Base-by-base conservation (phyloP, 2,797 vertebrate species). In the Thalassophryne amazonica region DNA sequence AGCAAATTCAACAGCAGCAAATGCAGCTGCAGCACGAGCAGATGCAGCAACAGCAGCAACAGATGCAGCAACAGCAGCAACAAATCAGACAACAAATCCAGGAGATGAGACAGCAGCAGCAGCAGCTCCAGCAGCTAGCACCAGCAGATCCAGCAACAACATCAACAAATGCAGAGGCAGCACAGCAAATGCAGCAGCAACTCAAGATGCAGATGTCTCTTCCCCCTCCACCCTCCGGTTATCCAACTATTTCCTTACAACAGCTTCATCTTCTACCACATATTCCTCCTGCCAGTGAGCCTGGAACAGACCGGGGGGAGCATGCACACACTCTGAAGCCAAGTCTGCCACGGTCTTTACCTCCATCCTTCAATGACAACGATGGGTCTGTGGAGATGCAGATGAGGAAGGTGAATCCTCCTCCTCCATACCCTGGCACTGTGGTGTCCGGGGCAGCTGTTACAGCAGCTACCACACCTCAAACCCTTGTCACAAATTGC, bases 341-440 rank as follows among this genome's bases (percentile, higher is more conserved):
- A 0, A 93, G 90, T 76, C 49, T 91, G 19, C 84, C 87, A 0
- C 78, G 93, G 24, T 77, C 34, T 65, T 88, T 2, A 37, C 85
- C 60, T 55, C 93, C 6, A 71, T 90, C 83, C 40, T 94, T 90
- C 47, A 84, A 76, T 1, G 93, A 96, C 68, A 85, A 89, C 6
- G 94, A 96, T 0, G 76, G 85, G 4, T 40, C 92, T 31, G 64
- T 89, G 60, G 95, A 98, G 80, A 78, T 94, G 46, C 96, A 91
- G 48, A 88, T 94, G 84, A 93, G 91, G 48, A 98, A 96, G 86
- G 83, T 93, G 68, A 98, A 96, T 42, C 96, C 95, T 3, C 87
- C 85, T 20, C 86, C 85, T 42, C 87, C 87, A 0, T 89, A 89
- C 45, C 87, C 87, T 0, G 87, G 87, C 34, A 89, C 87, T 0